phyloP scores from a whole-genome alignment of 1,140 invertebrate species.

The Cyclina sinensis region DNA sequence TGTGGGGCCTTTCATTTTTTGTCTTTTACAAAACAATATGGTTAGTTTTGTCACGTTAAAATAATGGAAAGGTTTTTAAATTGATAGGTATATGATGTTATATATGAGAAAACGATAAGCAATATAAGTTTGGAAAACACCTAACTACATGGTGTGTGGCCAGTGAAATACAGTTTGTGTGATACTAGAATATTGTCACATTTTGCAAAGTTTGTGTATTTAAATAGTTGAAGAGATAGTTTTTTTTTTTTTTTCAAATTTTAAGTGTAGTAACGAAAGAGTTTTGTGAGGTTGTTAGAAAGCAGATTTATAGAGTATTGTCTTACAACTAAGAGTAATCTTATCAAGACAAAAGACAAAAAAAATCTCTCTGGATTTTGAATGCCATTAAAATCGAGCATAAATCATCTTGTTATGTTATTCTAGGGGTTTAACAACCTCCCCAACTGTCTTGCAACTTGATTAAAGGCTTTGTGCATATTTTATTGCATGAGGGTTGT shows the following conservation, averaged over 20 bases:
- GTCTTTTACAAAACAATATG: no score
- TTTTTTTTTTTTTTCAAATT: no score
- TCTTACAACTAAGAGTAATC: neutral
- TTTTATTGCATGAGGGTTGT: constrained; percentile 19
- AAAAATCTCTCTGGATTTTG: neutral
- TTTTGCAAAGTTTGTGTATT: no score
- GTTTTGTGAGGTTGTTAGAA: no score
- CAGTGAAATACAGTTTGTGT: no score
- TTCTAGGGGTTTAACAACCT: constrained; percentile 22
- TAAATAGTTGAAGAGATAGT: no score
- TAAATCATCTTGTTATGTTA: constrained; percentile 11
- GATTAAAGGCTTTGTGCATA: neutral
- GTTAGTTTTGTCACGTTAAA: neutral
- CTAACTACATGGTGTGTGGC: neutral
- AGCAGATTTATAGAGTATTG: no score
- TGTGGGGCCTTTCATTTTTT: no score
- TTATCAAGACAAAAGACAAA: neutral
- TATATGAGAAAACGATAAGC: no score
- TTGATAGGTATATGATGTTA: neutral
- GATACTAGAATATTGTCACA: no score
- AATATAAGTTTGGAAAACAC: no score
- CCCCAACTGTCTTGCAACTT: neutral
- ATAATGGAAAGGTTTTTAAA: neutral
- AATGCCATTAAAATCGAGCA: neutral
- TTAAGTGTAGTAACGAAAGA: no score